Base-by-base conservation (phyloP, 2,888 invertebrate species). In the Pristionchus mayeri region DNA sequence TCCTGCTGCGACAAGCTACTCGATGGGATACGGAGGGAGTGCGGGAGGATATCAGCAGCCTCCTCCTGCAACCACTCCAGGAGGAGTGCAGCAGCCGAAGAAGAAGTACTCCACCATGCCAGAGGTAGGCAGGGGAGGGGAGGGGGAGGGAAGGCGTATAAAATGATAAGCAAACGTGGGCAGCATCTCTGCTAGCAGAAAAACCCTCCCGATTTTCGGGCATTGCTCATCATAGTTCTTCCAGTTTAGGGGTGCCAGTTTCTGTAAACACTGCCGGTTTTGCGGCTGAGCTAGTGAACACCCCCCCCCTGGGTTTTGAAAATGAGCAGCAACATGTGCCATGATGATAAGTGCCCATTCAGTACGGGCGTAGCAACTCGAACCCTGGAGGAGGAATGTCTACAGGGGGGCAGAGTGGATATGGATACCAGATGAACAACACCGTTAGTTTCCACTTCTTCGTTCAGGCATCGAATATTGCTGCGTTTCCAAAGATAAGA, bases 21-120 rank as follows among this genome's bases (percentile, higher is more conserved):
- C 37, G n/a, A 24, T 40, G 34, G 67, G 67, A 0, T 67, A 67
- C 71, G 40, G 40, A 0, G 40, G 40, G 0, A 30, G 40, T 40
- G 24, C 71, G 11, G 71, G 71, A n/a, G 71, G 71, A 78, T 21
- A 18, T 63, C 6, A 63, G 16, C 34, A 27, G 27, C 18, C 37
- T 21, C 18, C 18, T 21, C 13, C 76, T 48, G 50, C 76, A 76
- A 30, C 78, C 24, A 18, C 78, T 63, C 27, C 63, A 63, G 54
- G 54, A 11, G 37, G n/a, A 1, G 7, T 24, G n/a, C 71, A 71
- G 24, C 71, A 71, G 40, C 16, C 37, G 40, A n/a, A 71, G 40
- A 71, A 71, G 71, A 71, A 71, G 71, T 71, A 24, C 44, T 44
- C 71, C 24, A 24, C 71, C 40, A 71, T 71, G 71, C 71, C 71